Percentiles rank a stretch among this genome's conserved stretches.
These are phyloP conservation scores for Crotalus tigris DNA, from an alignment of 2,113 vertebrate genomes.

Conservation along the genomic window DNA sequence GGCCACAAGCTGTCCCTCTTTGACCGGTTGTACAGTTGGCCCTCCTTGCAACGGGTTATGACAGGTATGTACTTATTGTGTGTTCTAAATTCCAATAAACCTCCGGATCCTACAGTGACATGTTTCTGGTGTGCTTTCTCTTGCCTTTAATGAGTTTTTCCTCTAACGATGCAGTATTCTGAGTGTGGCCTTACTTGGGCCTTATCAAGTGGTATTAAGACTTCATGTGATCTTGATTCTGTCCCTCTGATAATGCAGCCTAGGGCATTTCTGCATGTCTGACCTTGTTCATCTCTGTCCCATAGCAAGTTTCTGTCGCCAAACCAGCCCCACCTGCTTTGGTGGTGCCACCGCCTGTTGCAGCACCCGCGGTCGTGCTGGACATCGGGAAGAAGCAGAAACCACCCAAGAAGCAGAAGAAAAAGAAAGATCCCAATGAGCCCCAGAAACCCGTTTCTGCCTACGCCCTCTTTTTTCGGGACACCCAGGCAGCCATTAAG, in stretches of 20 bases:
- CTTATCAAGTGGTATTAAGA: background rate
- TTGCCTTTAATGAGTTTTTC: too few relatives aligned
- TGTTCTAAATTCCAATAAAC: too few relatives aligned
- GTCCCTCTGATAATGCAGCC: background rate
- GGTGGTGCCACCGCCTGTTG: background rate
- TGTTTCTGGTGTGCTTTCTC: too few relatives aligned
- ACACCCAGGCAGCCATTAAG: conserved; percentile 90
- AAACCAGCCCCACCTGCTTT: conserved; percentile 30
- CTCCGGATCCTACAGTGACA: too few relatives aligned
- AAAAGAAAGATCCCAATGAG: conserved; percentile 86
- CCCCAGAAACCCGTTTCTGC: conserved; percentile 88
- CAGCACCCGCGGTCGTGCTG: conserved; percentile 43
- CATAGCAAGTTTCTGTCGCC: conserved; percentile 53
- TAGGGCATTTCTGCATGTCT: background rate
- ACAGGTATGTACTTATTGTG: too few relatives aligned
- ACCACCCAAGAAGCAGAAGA: conserved; percentile 70
- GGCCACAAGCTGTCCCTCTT: too few relatives aligned
- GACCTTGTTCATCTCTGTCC: conserved; percentile 1
- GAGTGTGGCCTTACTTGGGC: background rate
- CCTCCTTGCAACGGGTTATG: too few relatives aligned
- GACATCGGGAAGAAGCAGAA: conserved; percentile 67
- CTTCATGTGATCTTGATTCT: background rate
- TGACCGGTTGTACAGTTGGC: too few relatives aligned
- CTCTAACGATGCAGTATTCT: background rate
- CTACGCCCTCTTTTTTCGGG: conserved; percentile 89